Evolutionary conservation across 2,797 vertebrate genomes (phyloP).

Genomic region (Halcyon smyrnensis): DNA sequence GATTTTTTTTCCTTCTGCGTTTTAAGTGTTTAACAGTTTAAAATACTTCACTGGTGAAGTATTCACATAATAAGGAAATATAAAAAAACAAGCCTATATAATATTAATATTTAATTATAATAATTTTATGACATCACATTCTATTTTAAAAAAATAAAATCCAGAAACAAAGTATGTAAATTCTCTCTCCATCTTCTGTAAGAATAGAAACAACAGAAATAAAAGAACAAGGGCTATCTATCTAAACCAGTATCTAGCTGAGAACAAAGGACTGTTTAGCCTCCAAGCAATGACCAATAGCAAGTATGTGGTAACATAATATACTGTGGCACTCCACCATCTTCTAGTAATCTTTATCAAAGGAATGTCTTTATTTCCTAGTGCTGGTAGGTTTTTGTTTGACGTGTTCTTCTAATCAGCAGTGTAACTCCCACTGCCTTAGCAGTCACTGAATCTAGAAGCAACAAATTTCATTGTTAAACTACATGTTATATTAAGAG

Average conservation of each 20-base stretch:
- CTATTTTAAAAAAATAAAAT: not conserved
- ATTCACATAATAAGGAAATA: not conserved
- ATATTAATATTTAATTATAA: not conserved
- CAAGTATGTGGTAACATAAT: accelerated
- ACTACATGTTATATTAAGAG: not conserved
- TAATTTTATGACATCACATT: not conserved
- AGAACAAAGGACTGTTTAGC: not conserved
- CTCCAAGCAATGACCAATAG: not conserved
- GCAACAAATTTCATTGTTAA: not conserved
- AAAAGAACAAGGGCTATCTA: not conserved
- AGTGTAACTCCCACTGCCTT: not conserved
- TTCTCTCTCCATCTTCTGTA: not conserved
- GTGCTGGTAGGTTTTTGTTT: not conserved
- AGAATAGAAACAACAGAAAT: not conserved
- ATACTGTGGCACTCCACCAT: not conserved
- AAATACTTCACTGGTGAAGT: not conserved
- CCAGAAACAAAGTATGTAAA: not conserved
- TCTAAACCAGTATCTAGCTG: not conserved
- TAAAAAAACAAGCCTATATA: not conserved
- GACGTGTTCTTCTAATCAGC: not conserved
- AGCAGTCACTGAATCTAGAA: not conserved
- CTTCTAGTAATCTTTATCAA: no score
- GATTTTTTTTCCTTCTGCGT: not conserved
- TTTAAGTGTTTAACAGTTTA: not conserved
- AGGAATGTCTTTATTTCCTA: not conserved